Percentiles rank a stretch among this genome's conserved stretches.
phyloP scores from a whole-genome alignment of 1,140 invertebrate genomes.

The Leptopilina boulardi region DNA sequence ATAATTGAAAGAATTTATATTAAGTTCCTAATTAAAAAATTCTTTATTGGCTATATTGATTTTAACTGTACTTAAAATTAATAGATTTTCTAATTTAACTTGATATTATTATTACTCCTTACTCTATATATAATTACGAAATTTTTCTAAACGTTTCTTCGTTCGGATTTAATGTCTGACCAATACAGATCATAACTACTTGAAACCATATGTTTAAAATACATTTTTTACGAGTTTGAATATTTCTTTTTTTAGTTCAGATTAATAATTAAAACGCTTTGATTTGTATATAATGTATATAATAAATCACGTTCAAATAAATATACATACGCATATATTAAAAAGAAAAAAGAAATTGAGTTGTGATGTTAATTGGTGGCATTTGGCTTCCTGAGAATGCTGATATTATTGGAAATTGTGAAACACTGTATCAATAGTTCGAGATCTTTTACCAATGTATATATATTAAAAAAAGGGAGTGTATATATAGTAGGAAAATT shows the following conservation, averaged over 20 bases:
- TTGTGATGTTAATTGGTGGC: slow-evolving; percentile 22
- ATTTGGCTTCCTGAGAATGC: slow-evolving; percentile 14
- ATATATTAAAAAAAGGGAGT: neutral
- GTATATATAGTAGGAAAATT: slow-evolving; percentile 19
- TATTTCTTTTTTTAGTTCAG: neutral
- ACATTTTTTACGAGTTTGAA: neutral
- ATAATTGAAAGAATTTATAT: neutral
- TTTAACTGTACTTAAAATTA: no score
- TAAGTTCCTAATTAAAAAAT: neutral
- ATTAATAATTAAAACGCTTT: neutral
- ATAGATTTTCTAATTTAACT: no score
- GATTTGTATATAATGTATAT: neutral
- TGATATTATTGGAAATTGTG: slow-evolving; percentile 19
- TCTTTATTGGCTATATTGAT: no score
- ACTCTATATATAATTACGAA: no score
- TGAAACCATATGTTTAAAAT: neutral
- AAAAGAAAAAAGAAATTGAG: slow-evolving; percentile 1
- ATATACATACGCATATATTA: no score
- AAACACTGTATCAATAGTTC: slow-evolving; percentile 16
- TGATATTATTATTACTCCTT: no score
- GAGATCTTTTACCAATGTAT: neutral
- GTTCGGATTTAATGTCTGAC: neutral
- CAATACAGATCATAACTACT: neutral
- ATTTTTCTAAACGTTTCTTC: no score
- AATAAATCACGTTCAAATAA: neutral